These are phyloP conservation scores for Grallaria varia DNA, from an alignment of 2,113 vertebrate species.

Conservation along the genomic window DNA sequence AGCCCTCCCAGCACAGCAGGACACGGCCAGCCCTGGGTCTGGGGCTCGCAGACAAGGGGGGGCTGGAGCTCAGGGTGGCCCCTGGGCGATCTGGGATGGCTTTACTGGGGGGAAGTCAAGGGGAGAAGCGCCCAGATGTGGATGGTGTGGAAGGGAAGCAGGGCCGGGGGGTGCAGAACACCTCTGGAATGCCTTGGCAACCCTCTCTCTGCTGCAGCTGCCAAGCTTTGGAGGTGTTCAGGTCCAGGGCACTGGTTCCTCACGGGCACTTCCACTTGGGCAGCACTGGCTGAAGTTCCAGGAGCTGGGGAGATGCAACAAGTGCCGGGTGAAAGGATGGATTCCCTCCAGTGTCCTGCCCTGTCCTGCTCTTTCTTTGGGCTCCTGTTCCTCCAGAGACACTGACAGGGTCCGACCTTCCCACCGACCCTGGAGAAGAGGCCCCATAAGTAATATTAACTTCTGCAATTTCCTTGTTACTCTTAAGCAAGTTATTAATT, in stretches of 20 bases:
- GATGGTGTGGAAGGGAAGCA: background rate
- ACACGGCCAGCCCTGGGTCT: background rate
- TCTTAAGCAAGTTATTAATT: slow-evolving; percentile 72
- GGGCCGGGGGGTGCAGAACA: background rate
- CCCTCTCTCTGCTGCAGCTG: fast-evolving
- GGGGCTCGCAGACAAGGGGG: too few relatives aligned
- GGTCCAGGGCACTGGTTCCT: background rate
- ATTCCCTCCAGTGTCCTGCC: background rate
- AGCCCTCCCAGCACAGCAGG: background rate
- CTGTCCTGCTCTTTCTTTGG: background rate
- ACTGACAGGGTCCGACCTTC: background rate
- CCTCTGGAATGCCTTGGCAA: background rate
- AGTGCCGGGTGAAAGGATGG: background rate
- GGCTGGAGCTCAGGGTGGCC: background rate
- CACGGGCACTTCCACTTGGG: background rate
- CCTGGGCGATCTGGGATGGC: background rate
- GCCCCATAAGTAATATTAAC: slow-evolving; percentile 55
- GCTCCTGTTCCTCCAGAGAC: background rate
- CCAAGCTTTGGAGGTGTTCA: background rate
- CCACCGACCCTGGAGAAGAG: background rate
- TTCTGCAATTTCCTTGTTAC: slow-evolving; percentile 57
- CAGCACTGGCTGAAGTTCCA: background rate
- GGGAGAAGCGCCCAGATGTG: fast-evolving
- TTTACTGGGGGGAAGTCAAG: background rate
- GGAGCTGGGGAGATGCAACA: fast-evolving